Evolutionary conservation across 1,140 invertebrate species (phyloP).

Genomic region (Pseudomyrmex cubaensis): DNA sequence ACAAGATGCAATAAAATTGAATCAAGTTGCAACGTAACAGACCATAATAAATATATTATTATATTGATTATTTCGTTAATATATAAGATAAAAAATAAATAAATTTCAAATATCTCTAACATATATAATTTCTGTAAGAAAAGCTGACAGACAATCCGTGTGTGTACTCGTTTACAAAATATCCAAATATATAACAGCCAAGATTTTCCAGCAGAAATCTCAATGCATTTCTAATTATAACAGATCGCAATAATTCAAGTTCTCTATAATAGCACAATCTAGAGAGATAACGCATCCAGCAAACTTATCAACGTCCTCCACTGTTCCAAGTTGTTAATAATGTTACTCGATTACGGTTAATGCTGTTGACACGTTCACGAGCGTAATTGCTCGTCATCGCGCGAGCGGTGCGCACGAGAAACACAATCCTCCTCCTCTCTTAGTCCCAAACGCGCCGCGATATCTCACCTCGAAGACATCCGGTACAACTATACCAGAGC

Average conservation of each 20-base stretch:
- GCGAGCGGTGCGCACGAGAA: not conserved
- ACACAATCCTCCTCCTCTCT: constrained; percentile 10
- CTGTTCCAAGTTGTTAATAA: constrained; percentile 2
- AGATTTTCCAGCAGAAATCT: not conserved
- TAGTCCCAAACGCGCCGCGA: not conserved
- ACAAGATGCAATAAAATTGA: constrained; percentile 46
- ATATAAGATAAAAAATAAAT: not conserved
- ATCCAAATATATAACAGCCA: too few species aligned
- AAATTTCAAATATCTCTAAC: not conserved
- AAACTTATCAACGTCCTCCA: not conserved
- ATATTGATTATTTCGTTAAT: not conserved
- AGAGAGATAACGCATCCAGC: not conserved
- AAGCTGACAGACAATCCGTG: too few species aligned
- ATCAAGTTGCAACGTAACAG: constrained; percentile 8
- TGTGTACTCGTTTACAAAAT: too few species aligned
- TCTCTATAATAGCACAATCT: not conserved
- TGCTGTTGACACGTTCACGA: constrained; percentile 4
- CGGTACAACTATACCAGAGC: not conserved
- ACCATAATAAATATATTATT: not conserved
- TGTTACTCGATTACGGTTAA: constrained; percentile 33
- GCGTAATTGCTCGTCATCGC: constrained; percentile 24
- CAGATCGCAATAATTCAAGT: too few species aligned
- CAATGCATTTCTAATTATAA: not conserved
- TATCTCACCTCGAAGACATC: constrained; percentile 41
- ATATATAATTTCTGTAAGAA: not conserved